Base-by-base conservation (phyloP, 2,888 invertebrate species). In the Sminthurinus aureus region DNA sequence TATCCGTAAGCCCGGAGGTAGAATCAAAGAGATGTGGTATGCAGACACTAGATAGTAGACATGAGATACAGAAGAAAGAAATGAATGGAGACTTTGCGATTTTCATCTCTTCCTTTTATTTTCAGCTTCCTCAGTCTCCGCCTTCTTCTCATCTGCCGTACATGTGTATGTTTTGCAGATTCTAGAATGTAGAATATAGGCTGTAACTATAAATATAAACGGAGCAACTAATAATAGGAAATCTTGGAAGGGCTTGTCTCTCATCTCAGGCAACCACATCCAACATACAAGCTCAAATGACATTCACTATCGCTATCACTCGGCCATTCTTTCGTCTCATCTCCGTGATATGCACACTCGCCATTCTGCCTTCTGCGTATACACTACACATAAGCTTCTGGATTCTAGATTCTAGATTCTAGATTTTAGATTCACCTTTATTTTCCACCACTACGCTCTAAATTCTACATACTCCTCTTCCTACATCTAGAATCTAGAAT, bases 141-240 rank as follows among this genome's bases (percentile, higher is more conserved):
- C 9, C 18, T 76, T 20, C 18, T 66, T 51, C 38, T 52, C 77
- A 50, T 75, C 75, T 50, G 18, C 75, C 15, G 50, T 38, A n/a
- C n/a, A n/a, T n/a, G n/a, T n/a, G n/a, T n/a, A n/a, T n/a, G n/a
- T n/a, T n/a, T n/a, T n/a, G n/a, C n/a, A n/a, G n/a, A n/a, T n/a
- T n/a, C n/a, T n/a, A n/a, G n/a, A n/a, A n/a, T n/a, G n/a, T n/a
- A n/a, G n/a, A n/a, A n/a, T n/a, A n/a, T n/a, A n/a, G n/a, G n/a
- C n/a, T 38, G 38, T 38, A 38, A 38, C 38, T 38, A 38, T 38
- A 38, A 38, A 1, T 6, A 38, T 38, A 38, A 26, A 74, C n/a
- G n/a, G n/a, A 77, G n/a, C 24, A 58, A 77, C 52, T 77, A 77
- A 77, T 77, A 77, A 77, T 77, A 77, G 58, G 58, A 77, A 73